Evolutionary conservation across 2,888 invertebrate species (phyloP).

Genomic region (Cacoxenus indagator): DNA sequence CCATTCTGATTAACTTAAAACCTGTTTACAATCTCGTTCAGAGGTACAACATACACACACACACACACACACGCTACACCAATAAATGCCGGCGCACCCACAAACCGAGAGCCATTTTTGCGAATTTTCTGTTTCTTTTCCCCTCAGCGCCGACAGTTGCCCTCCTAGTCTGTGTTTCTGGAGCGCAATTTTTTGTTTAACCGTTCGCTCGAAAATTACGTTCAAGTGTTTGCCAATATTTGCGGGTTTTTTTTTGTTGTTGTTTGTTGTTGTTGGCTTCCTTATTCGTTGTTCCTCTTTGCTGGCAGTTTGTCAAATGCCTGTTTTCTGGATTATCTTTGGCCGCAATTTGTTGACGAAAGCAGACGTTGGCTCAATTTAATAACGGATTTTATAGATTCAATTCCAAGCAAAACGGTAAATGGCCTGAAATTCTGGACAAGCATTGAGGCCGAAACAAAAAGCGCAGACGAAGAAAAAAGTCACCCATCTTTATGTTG

Average conservation of each 20-base stretch:
- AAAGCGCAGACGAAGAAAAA: not conserved
- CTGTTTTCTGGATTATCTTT: slow-evolving; percentile 4
- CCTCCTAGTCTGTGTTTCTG: too few species aligned
- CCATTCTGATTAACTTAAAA: too few species aligned
- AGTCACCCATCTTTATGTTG: not conserved
- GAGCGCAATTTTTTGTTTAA: too few species aligned
- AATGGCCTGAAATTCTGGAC: slow-evolving; percentile 29
- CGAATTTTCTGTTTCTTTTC: too few species aligned
- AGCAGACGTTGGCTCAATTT: slow-evolving; percentile 45
- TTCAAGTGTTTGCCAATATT: slow-evolving; percentile 29
- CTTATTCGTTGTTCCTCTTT: not conserved
- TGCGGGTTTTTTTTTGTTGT: slow-evolving; percentile 27
- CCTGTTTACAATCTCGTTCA: too few species aligned
- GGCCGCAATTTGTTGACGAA: slow-evolving; percentile 43
- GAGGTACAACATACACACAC: too few species aligned
- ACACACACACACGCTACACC: too few species aligned
- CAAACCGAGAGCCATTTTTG: too few species aligned
- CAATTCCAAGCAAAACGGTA: slow-evolving; percentile 33
- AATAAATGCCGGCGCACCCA: too few species aligned
- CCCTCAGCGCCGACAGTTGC: too few species aligned
- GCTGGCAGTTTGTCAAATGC: slow-evolving; percentile 16
- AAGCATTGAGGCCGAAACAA: not conserved
- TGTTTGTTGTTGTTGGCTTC: not conserved
- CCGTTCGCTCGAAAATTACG: too few species aligned
- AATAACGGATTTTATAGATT: slow-evolving; percentile 45